Base-by-base conservation (phyloP, 2,113 vertebrate genomes). In the Spheniscus mendiculus region DNA sequence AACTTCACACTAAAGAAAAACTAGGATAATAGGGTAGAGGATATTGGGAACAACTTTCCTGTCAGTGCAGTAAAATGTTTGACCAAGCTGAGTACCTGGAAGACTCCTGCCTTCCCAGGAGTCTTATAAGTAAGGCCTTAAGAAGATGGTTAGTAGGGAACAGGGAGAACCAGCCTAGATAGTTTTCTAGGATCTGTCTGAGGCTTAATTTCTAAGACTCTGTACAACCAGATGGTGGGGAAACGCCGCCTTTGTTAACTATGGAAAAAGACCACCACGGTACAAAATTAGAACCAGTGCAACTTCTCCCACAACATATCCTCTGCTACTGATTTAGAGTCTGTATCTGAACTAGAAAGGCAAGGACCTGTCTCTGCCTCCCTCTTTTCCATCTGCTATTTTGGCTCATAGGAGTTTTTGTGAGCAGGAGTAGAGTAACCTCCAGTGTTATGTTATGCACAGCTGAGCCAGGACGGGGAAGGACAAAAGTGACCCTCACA, bases 261-360 rank as follows among this genome's bases (percentile, higher is more conserved):
- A 78, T 82, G 76, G 95, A 92, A 92, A 95, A 96, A 95, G 94
- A 96, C 90, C 88, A 96, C 88, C 92, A 77, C 0, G 2, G 38
- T 22, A 67, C 56, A 77, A 90, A 92, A 96, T 94, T 93, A 93
- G 66, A 96, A 94, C 74, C 92, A 96, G 79, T n/a, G 61, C 59
- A 53, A 67, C 20, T 88, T 73, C 67, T 92, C 29, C 53, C 42
- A 16, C 12, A 73, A 8, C 4, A 2, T 79, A n/a, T 93, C 67
- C 88, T 77, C 79, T 95, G 92, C 63, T 94, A 25, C 74, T 92
- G 88, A 77, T 97, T 95, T 93, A n/a, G 15, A 77, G 65, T 15
- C 26, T 44, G 15, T 42, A 53, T 63, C 42, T 79, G 70, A 74
- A 95, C 52, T 4, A 84, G 70, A 76, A 76, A 65, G 62, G 23